Evolutionary conservation across 2,797 vertebrate genomes (phyloP).

Genomic region (Mormyrops boulengeri): DNA sequence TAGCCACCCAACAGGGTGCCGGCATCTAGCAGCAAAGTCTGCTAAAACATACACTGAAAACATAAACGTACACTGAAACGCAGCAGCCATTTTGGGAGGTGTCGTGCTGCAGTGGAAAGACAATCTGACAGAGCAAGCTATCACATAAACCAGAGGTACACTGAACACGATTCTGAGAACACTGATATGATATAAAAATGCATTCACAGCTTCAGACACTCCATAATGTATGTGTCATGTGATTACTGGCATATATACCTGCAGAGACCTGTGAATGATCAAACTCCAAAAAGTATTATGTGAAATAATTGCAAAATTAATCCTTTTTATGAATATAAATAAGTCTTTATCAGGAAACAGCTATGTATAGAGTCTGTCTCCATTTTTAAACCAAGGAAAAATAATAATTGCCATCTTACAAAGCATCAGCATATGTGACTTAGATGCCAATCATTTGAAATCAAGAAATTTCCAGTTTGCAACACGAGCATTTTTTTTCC

Average conservation of each 20-base stretch:
- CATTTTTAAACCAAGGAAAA: neutral
- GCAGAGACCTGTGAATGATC: neutral
- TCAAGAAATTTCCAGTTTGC: constrained; percentile 18
- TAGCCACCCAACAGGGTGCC: neutral
- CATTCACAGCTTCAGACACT: neutral
- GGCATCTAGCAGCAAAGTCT: neutral
- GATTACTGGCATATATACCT: neutral
- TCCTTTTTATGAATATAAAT: neutral
- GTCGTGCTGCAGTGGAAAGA: neutral
- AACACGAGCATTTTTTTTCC: constrained; percentile 16
- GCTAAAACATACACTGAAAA: neutral
- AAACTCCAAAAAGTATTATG: neutral
- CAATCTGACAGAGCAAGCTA: neutral
- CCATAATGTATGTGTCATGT: neutral
- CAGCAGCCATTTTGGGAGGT: constrained; percentile 18
- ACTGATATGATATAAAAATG: neutral
- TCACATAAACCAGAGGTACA: neutral
- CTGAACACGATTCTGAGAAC: neutral
- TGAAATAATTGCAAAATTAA: neutral
- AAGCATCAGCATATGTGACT: neutral
- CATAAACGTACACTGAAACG: neutral
- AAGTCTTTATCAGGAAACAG: neutral
- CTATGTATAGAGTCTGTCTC: neutral
- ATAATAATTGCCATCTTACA: neutral
- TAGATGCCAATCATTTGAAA: constrained; percentile 21